Conservation (phyloP, 1,140 invertebrate genomes). For the Plodia interpunctella region DNA sequence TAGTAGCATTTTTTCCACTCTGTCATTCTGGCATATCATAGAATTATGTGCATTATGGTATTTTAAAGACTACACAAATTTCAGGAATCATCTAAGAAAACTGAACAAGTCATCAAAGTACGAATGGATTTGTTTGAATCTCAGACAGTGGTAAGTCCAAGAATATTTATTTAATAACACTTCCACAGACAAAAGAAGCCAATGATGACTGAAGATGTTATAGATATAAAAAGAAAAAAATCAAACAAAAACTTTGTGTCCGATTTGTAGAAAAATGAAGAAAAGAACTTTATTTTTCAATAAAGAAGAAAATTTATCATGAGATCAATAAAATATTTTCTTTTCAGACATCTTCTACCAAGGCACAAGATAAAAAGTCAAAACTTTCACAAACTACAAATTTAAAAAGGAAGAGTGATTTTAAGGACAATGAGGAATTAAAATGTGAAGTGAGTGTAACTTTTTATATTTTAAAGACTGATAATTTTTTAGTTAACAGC, state of each 20-base stretch:
- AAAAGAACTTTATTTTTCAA: too few species aligned
- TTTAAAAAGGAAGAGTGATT: not conserved
- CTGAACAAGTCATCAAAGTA: conserved; percentile 16
- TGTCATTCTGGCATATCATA: too few species aligned
- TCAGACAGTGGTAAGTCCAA: conserved; percentile 2
- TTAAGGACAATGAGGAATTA: conserved; percentile 5
- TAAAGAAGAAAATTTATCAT: too few species aligned
- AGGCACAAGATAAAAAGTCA: not conserved
- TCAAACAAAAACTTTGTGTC: too few species aligned
- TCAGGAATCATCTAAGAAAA: not conserved
- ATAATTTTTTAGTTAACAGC: too few species aligned
- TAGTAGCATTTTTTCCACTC: too few species aligned
- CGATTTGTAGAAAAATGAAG: too few species aligned
- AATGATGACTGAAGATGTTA: too few species aligned
- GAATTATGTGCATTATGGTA: too few species aligned
- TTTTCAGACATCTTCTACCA: not conserved
- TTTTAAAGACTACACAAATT: not conserved
- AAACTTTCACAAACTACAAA: not conserved
- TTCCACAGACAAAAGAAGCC: too few species aligned
- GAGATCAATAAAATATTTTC: not conserved
- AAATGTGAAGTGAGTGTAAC: conserved; percentile 26
- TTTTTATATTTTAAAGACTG: not conserved
- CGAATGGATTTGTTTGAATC: conserved; percentile 32
- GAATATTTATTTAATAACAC: too few species aligned
- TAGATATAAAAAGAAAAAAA: too few species aligned